phyloP scores from a whole-genome alignment of 2,797 vertebrate genomes.

The Gila robusta region DNA sequence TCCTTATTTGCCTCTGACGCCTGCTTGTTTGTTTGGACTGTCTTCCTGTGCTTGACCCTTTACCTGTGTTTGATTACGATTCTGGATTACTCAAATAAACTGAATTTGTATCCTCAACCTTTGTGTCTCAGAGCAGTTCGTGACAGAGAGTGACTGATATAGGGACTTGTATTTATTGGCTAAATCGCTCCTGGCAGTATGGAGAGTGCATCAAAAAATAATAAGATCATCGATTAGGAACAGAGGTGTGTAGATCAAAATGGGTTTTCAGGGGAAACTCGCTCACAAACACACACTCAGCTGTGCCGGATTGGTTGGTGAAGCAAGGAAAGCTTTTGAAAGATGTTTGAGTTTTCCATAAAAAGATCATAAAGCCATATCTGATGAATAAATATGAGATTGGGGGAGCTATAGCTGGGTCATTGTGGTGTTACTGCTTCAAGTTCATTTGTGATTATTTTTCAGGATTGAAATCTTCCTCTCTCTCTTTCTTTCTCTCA shows the following conservation, averaged over 20 bases:
- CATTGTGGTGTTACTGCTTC: slow-evolving; percentile 33
- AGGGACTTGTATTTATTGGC: slow-evolving; percentile 19
- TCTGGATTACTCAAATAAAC: too few relatives aligned
- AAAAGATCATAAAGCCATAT: slow-evolving; percentile 36
- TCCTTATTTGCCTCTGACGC: too few relatives aligned
- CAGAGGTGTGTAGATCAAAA: slow-evolving; percentile 35
- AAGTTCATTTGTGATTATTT: slow-evolving; percentile 20
- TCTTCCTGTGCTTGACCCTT: too few relatives aligned
- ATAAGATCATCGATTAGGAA: slow-evolving; percentile 45
- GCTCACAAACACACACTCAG: slow-evolving; percentile 26
- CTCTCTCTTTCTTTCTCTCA: neutral
- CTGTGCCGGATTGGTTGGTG: neutral
- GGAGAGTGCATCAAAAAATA: slow-evolving; percentile 39
- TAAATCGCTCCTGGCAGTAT: slow-evolving; percentile 30
- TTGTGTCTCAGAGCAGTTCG: too few relatives aligned
- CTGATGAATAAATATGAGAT: slow-evolving; percentile 53
- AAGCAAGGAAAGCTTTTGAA: slow-evolving; percentile 33
- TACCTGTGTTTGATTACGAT: too few relatives aligned
- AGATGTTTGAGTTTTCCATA: slow-evolving; percentile 46
- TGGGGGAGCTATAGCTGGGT: slow-evolving; percentile 12
- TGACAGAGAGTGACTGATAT: slow-evolving; percentile 18
- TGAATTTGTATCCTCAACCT: too few relatives aligned
- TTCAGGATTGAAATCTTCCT: slow-evolving; percentile 4
- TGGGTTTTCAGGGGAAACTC: slow-evolving; percentile 9
- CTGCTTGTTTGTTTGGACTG: too few relatives aligned